Evolutionary conservation across 2,888 invertebrate species (phyloP), one percentile per base, ranked within the genome.

Genomic region (Kryphioiulus occultus): DNA sequence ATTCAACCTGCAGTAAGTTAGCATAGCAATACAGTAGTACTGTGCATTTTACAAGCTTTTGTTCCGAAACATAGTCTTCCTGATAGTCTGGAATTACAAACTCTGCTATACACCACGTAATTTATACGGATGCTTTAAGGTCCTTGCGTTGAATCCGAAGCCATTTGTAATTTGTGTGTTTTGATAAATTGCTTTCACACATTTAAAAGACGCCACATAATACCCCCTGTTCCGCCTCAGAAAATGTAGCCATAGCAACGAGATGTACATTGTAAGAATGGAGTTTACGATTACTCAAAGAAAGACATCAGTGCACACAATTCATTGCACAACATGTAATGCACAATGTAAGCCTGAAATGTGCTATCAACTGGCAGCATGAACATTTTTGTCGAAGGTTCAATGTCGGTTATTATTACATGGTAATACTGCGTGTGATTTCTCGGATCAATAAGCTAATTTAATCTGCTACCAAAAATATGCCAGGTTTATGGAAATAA

Each of bases 131-230:
- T 68, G 19, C 12, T 3, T 26, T 68, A 26, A 26, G 26, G 12
- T 68, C 26, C 12, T 68, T 68, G 26, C n/a, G 12, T 10, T 68
- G 68, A 68, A 10, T 68, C 10, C 22, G n/a, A 68, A 68, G 68
- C 26, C 68, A 68, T 68, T 26, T 68, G 22, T 68, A 26, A 68
- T 68, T 68, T n/a, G 26, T 10, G 26, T 68, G 68, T 26, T 68
- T 26, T 68, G 68, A 68, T 68, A 68, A 68, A 68, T 68, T 68
- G 68, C 68, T 68, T 59, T 68, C 68, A 26, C 68, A 26, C 68
- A 68, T 68, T 68, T 68, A 68, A 68, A 68, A 68, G 68, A 68
- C 26, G 26, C 68, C 26, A 68, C 26, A 26, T 68, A 68, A 68
- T 26, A 26, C 68, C 26, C 26, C 26, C 22, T 68, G 10, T 68